phyloP scores from a whole-genome alignment of 2,888 invertebrate species.

The Scaptodrosophila latifasciaeformis region DNA sequence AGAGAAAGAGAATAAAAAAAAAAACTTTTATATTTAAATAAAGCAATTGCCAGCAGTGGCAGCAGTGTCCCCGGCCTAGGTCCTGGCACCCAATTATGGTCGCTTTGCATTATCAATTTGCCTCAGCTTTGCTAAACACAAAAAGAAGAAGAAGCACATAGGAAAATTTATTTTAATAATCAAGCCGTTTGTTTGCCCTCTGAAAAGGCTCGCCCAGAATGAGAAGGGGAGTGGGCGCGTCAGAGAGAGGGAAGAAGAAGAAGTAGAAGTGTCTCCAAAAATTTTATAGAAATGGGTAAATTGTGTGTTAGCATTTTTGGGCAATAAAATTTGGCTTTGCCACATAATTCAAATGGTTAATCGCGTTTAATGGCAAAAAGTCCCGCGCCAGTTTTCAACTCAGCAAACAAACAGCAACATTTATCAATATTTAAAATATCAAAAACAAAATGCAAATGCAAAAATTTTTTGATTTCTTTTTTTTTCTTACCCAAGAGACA shows the following conservation, averaged over 20 bases:
- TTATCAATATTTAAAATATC: slow-evolving; percentile 55
- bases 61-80: slow-evolving; percentile 16
- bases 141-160: not conserved
- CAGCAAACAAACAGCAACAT: slow-evolving; percentile 34
- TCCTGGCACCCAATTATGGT: slow-evolving; percentile 32
- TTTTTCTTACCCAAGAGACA: slow-evolving; percentile 29
- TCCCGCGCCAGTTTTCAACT: not conserved
- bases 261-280: too few species aligned
- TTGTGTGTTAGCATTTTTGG: slow-evolving; percentile 40
- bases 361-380: slow-evolving; percentile 72
- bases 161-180: slow-evolving; percentile 61
- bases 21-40: too few species aligned
- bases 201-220: too few species aligned
- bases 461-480: not conserved
- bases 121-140: slow-evolving; percentile 16
- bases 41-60: too few species aligned
- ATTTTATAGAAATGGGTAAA: too few species aligned
- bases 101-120: slow-evolving; percentile 47
- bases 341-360: slow-evolving; percentile 73
- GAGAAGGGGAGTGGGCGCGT: too few species aligned
- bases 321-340: slow-evolving; percentile 69
- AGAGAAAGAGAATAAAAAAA: too few species aligned
- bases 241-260: not conserved
- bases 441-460: slow-evolving; percentile 13
- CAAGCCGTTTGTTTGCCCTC: slow-evolving; percentile 62